Conservation (phyloP, 2,888 invertebrate species). For the Cenopis cana region DNA sequence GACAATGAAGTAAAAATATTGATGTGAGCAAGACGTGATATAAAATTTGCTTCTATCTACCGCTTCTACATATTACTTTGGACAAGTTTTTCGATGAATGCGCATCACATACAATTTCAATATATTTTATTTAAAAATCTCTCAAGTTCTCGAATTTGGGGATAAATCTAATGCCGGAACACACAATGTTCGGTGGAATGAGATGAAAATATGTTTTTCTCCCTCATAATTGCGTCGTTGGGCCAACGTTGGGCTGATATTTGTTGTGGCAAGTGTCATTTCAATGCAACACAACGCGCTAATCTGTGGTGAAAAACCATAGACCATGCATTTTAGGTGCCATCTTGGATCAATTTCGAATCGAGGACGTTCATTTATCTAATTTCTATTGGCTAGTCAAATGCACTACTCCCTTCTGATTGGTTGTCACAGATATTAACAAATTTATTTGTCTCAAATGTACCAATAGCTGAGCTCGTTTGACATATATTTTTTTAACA, state of each 20-base stretch:
- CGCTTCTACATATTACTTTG: no score
- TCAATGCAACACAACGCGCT: no score
- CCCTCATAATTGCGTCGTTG: background rate
- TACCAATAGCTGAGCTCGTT: constrained; percentile 19
- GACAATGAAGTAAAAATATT: constrained; percentile 1
- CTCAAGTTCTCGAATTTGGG: background rate
- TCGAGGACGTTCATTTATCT: constrained; percentile 35
- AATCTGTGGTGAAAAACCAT: constrained; percentile 30
- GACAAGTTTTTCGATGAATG: background rate
- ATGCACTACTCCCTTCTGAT: constrained; percentile 1
- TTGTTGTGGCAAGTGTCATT: no score
- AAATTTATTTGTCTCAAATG: background rate
- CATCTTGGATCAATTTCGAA: constrained; percentile 39
- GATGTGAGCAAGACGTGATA: background rate
- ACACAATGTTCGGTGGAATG: no score
- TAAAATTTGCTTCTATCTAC: background rate
- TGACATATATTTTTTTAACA: constrained; percentile 26
- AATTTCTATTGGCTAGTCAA: constrained; percentile 28
- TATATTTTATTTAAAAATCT: background rate
- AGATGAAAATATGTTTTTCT: no score
- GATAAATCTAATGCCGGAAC: no score
- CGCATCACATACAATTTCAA: background rate
- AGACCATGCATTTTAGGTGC: constrained; percentile 24
- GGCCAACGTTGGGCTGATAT: no score
- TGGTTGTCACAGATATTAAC: constrained; percentile 18